Evolutionary conservation across 2,888 invertebrate species (phyloP), one percentile per base, ranked within the genome.

Genomic region (Cecidostiba fungosa): DNA sequence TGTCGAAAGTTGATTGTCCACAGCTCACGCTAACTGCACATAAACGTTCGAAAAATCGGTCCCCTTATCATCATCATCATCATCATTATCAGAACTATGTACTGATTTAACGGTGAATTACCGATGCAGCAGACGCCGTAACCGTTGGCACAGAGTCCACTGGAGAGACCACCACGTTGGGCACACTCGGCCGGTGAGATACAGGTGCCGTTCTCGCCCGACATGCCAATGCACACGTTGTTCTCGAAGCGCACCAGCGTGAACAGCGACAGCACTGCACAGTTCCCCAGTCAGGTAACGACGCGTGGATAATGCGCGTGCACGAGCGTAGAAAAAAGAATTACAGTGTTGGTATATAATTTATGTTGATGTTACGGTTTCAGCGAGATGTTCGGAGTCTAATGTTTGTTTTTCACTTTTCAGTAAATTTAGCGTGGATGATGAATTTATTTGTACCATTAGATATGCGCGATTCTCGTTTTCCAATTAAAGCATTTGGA

Each of bases 131-230:
- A 97, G 6, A 96, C 95, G 3, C 97, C 97, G 89, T 95, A 97
- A 16, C 96, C 96, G 85, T 95, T 96, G 0, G 97, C 98, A 91
- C 98, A 98, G 84, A 96, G 95, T 1, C 97, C 97, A 87, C 96
- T 96, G 3, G 96, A 95, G 0, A 96, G 95, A 2, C 98, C 98
- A 0, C 96, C 96, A 66, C 96, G 94, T 47, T 95, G 94, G 0
- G 95, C 91, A 91, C 98, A 98, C 92, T 98, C 97, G 91, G 92
- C 92, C 87, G 95, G 94, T 0, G 97, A 95, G 91, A 97, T 94
- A 90, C 98, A 98, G 14, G 96, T 97, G 19, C 98, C 98, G 89
- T 96, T 96, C 91, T 97, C 97, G 0, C 97, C 97, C 0, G 96
- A 96, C 0, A 96, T 95, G 12, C 96, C 96, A 3, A 95, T 94